Evolutionary conservation across 37 sponge, comb jelly and placozoan species (phyloP).

Genomic region (Tethya wilhelma): DNA sequence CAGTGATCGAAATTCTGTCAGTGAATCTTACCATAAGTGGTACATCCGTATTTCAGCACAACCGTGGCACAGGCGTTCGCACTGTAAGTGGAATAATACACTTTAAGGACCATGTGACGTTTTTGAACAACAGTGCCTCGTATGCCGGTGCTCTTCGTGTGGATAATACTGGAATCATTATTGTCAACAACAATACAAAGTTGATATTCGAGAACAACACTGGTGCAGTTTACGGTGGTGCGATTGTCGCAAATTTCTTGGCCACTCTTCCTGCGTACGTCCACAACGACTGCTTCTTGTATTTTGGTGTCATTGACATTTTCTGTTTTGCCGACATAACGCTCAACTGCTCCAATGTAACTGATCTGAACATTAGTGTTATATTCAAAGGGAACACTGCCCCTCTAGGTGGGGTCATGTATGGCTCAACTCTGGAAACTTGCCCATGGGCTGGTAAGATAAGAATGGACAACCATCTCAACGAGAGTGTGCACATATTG

Average conservation of each 20-base stretch:
- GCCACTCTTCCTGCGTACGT: neutral
- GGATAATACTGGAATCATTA: neutral
- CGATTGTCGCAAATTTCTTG: slow-evolving; percentile 15
- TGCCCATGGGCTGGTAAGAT: slow-evolving; percentile 35
- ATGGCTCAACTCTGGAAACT: slow-evolving; percentile 46
- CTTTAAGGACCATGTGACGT: slow-evolving; percentile 3
- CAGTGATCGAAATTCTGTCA: neutral
- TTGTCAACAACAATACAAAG: slow-evolving; percentile 17
- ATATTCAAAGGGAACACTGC: slow-evolving; percentile 28
- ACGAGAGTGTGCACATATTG: too few species aligned
- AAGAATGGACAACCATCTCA: too few species aligned
- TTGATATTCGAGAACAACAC: slow-evolving; percentile 22
- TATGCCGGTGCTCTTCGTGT: slow-evolving; percentile 47
- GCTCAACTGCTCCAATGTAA: slow-evolving; percentile 4
- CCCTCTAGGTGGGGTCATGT: slow-evolving; percentile 21
- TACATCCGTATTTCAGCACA: slow-evolving; percentile 14
- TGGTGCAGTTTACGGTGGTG: slow-evolving; percentile 44
- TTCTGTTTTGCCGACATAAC: neutral
- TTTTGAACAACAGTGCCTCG: slow-evolving; percentile 39
- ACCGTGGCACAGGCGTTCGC: slow-evolving; percentile 33
- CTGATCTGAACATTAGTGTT: slow-evolving; percentile 2
- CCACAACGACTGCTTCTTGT: slow-evolving; percentile 36
- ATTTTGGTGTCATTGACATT: slow-evolving; percentile 26
- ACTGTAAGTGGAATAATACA: neutral
- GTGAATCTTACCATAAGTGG: slow-evolving; percentile 43